Base-by-base conservation (phyloP, 2,888 invertebrate species). In the Aphidoletes aphidimyza region DNA sequence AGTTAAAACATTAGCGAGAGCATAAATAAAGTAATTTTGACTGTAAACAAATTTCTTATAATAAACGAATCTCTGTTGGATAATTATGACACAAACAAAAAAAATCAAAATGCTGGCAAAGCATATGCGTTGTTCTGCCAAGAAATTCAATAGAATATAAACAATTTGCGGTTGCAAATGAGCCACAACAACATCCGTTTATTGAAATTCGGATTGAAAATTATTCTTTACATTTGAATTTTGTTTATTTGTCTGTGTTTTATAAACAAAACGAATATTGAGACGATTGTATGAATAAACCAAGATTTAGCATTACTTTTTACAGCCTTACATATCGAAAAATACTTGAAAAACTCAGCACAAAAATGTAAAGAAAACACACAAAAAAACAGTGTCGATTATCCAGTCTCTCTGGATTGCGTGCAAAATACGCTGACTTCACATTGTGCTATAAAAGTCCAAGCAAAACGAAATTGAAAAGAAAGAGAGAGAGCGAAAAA, bases 351-450 rank as follows among this genome's bases (percentile, higher is more conserved):
- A 39, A 39, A 39, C 6, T 11, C 5, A 39, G 11, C 5, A 39
- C 39, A 39, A 39, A 39, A 11, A 39, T 39, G 5, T 39, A 47
- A 47, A 17, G 17, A 47, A 47, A 47, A 47, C 9, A 17, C 9
- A 17, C 19, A 19, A 17, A 17, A 17, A 47, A 47, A 22, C 22
- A 14, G 30, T 69, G 69, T 22, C 34, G 69, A 69, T 69, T 69
- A 30, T 34, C 69, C 69, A 69, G 26, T 34, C n/a, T n/a, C n/a
- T n/a, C 30, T 69, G 26, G 34, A 69, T 69, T 69, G 69, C 69
- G 30, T 69, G 17, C 34, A 30, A 30, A 69, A 26, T 69, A 17
- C 30, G 22, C n/a, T 54, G 54, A 54, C n/a, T 22, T 3, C 54
- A 3, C n/a, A 14, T 54, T 22, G n/a, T 6, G 22, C 54, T 22